phyloP scores from a whole-genome alignment of 2,888 invertebrate species.

The Sepioteuthis lessoniana region DNA sequence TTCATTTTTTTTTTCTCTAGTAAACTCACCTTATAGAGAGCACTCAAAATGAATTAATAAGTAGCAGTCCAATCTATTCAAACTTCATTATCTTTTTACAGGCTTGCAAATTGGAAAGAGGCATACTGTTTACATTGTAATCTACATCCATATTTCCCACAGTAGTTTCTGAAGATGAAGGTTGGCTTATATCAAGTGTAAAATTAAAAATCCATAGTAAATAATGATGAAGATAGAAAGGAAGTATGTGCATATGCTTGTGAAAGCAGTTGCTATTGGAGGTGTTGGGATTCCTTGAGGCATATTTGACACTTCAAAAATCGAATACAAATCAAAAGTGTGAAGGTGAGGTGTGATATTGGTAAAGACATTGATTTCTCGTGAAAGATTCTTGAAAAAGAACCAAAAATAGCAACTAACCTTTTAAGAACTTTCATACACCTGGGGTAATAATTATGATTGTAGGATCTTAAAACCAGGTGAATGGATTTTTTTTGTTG shows the following conservation, averaged over 20 bases:
- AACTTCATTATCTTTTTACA: too few relatives aligned
- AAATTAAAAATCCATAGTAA: not conserved
- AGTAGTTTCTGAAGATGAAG: not conserved
- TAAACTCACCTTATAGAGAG: too few relatives aligned
- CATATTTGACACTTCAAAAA: not conserved
- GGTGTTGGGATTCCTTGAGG: not conserved
- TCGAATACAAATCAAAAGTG: not conserved
- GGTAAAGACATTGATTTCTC: not conserved
- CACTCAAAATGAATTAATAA: too few relatives aligned
- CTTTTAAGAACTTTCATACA: not conserved
- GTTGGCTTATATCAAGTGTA: not conserved
- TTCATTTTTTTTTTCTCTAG: too few relatives aligned
- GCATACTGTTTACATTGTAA: not conserved
- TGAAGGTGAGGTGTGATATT: not conserved
- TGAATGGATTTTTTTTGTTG: too few relatives aligned
- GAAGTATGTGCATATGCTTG: not conserved
- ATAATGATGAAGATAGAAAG: not conserved
- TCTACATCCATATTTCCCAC: not conserved
- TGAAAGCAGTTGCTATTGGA: too few relatives aligned
- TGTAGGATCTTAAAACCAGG: too few relatives aligned
- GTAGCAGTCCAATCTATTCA: too few relatives aligned
- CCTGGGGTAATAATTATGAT: too few relatives aligned
- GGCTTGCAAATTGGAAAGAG: too few relatives aligned
- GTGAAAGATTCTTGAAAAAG: not conserved
- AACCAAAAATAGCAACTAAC: not conserved